phyloP scores from a whole-genome alignment of 2,888 invertebrate genomes.

The Hofmannophila pseudospretella region DNA sequence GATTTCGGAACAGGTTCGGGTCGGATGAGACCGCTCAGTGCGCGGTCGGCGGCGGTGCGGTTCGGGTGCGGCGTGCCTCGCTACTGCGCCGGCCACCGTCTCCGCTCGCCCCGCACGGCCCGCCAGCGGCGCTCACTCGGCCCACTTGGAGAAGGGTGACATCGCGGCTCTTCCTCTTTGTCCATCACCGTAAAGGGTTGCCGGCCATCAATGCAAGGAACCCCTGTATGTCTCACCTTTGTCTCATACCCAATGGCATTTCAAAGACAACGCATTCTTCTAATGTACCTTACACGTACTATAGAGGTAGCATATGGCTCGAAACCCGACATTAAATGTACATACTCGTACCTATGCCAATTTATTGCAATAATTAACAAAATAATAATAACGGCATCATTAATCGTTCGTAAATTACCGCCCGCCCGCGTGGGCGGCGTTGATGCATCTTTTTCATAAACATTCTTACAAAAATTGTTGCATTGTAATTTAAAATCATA shows the following conservation, averaged over 20 bases:
- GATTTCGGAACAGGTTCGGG: slow-evolving; percentile 38
- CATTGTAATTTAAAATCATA: too few relatives aligned
- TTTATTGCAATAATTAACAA: too few relatives aligned
- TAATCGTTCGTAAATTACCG: too few relatives aligned
- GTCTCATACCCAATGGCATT: slow-evolving; percentile 9
- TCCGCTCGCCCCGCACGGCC: slow-evolving; percentile 38
- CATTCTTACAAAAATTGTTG: too few relatives aligned
- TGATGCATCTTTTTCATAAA: too few relatives aligned
- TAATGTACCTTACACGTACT: too few relatives aligned
- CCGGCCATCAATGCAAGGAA: slow-evolving; percentile 35
- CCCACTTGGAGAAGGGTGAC: slow-evolving; percentile 67
- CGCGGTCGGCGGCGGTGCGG: slow-evolving; percentile 58
- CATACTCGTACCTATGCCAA: too few relatives aligned
- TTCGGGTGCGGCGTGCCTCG: slow-evolving; percentile 63
- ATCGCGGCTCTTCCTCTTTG: slow-evolving; percentile 61
- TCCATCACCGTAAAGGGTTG: slow-evolving; percentile 52
- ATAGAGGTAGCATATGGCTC: too few relatives aligned
- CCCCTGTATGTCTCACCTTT: slow-evolving; percentile 27
- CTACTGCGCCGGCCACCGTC: slow-evolving; percentile 56
- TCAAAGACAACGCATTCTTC: too few relatives aligned
- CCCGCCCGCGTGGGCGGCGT: too few relatives aligned
- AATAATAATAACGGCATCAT: too few relatives aligned
- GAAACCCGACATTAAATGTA: too few relatives aligned
- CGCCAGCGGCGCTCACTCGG: slow-evolving; percentile 35
- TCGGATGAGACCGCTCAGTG: slow-evolving; percentile 5